Base-by-base conservation (phyloP, 2,797 vertebrate genomes). In the Gymnothorax reevesii region DNA sequence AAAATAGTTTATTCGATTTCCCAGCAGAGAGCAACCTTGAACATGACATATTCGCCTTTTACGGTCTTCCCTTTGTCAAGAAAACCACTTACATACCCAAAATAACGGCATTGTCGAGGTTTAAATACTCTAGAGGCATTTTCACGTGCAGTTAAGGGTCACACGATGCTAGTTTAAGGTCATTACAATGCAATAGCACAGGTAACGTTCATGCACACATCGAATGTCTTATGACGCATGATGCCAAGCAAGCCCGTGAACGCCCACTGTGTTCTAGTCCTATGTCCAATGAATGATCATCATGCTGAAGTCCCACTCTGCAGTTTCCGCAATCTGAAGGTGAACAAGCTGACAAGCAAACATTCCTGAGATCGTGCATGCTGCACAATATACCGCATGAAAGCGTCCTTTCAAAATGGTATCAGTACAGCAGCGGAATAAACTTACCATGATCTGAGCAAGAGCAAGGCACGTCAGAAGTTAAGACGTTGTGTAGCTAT, bases 371-470 rank as follows among this genome's bases (percentile, higher is more conserved):
- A 88, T 87, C 52, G 20, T 49, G 75, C 64, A 90, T 87, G 88
- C 90, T 90, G 90, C 89, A 86, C 82, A 79, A 57, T 71, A 83
- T 83, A 87, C 88, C 87, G 91, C 92, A 90, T 87, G 82, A 84
- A 42, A 71, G 69, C 69, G 20, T 59, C 12, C n/a, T 13, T 54
- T 22, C 62, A 86, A 90, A 73, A 75, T 73, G 42, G 52, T 89
- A 82, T 69, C 84, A 91, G 91, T 88, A 90, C 87, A n/a, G 73
- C 15, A 7, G 33, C 55, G n/a, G 17, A 92, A 88, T 90, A 83
- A 87, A 96, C 96, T 96, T 93, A 96, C 95, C 95, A 94, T 93
- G 88, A 88, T 93, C 88, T 87, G 87, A 64, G 13, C 13, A 88
- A 89, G 89, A 89, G 90, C 89, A 88, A 89, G 88, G 85, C 92